A percentile compares a stretch with the other conserved stretches of the same genome.
These are phyloP conservation scores for Asbolus verrucosus DNA, from an alignment of 1,140 invertebrate genomes.

Conservation along the genomic window DNA sequence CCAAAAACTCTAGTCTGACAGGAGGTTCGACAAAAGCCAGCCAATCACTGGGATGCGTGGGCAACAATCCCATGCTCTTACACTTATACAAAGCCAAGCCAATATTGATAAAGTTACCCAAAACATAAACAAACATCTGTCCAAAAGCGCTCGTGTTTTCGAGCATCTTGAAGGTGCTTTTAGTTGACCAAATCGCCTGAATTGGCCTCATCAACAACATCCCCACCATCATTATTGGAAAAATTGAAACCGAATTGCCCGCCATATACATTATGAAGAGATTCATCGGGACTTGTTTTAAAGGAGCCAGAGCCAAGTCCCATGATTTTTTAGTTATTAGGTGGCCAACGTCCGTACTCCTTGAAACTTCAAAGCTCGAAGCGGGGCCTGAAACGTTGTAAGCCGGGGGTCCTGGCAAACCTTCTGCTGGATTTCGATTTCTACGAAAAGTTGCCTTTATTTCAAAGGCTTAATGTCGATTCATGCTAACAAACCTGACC, in stretches of 20 bases:
- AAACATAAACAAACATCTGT: conserved; percentile 95
- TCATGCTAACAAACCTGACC: conserved; percentile 51
- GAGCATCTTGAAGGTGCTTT: conserved; percentile 94
- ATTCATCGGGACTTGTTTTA: conserved; percentile 99
- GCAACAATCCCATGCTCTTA: conserved; percentile 97
- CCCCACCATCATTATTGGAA: conserved; percentile 99
- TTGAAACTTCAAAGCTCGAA: conserved; percentile 79
- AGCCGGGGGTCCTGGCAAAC: conserved; percentile 82
- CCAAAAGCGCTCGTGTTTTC: conserved; percentile 91
- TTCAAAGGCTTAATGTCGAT: background rate
- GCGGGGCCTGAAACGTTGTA: conserved; percentile 80
- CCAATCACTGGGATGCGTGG: conserved; percentile 99
- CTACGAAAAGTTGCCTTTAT: conserved; percentile 51
- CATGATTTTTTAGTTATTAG: conserved; percentile 96
- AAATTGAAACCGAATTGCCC: conserved; percentile 98
- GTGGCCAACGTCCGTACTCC: conserved; percentile 81
- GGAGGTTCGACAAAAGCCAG: conserved; percentile 96
- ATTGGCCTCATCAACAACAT: conserved; percentile 97
- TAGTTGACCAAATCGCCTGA: conserved; percentile 92
- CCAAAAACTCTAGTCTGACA: conserved; percentile 87
- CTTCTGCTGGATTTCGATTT: conserved; percentile 50
- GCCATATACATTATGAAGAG: conserved; percentile 99
- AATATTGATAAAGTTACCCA: conserved; percentile 96
- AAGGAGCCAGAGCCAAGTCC: conserved; percentile 95
- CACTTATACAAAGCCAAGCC: conserved; percentile 97